Evolutionary conservation across 2,888 invertebrate species (phyloP).

Genomic region (Apamea monoglypha): DNA sequence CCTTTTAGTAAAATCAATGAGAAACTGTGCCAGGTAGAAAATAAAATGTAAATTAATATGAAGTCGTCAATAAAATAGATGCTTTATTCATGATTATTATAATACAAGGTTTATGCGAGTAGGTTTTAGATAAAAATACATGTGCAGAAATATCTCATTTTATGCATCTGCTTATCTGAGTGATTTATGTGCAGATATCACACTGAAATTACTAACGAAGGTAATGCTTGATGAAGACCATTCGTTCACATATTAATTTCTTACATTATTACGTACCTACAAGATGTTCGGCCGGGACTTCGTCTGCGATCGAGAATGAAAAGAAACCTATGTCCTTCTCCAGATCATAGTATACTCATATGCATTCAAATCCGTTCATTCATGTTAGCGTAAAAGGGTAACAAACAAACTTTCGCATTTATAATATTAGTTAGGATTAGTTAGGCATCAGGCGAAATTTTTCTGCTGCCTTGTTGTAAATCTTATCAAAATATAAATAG

Average conservation of each 20-base stretch:
- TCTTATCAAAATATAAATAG: not conserved
- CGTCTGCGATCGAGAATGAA: not conserved
- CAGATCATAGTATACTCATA: not conserved
- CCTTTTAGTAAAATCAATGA: not conserved
- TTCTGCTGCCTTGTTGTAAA: not conserved
- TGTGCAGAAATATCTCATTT: slow-evolving; percentile 10
- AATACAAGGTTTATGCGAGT: slow-evolving; percentile 24
- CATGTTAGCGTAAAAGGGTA: not conserved
- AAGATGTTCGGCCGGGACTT: not conserved
- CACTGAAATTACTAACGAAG: not conserved
- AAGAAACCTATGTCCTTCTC: not conserved
- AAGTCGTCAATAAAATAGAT: slow-evolving; percentile 3
- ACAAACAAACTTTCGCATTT: not conserved
- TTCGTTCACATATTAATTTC: not conserved
- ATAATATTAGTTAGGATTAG: not conserved
- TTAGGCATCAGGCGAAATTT: not conserved
- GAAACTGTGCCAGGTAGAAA: slow-evolving; percentile 4
- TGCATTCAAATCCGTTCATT: not conserved
- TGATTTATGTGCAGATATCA: slow-evolving; percentile 4
- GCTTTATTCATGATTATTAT: slow-evolving; percentile 37
- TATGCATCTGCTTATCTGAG: slow-evolving; percentile 13
- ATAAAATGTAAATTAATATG: slow-evolving; percentile 15
- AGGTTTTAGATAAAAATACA: slow-evolving; percentile 13
- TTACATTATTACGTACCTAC: not conserved
- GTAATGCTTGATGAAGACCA: not conserved